These are phyloP conservation scores for Sebastes glaucus DNA, from an alignment of 2,797 vertebrate genomes.

Conservation along the genomic window DNA sequence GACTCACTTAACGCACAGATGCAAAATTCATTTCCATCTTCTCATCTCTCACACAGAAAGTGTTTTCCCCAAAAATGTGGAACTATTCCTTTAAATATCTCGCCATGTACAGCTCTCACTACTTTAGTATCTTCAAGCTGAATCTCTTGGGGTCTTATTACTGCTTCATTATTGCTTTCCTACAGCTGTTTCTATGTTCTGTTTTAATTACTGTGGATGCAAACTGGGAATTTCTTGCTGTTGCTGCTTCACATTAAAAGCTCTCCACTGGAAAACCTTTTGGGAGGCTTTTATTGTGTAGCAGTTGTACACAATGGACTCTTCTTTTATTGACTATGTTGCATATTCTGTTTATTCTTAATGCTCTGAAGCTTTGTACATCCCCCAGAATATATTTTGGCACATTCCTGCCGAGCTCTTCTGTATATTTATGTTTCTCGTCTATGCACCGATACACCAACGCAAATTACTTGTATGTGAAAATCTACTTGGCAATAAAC, in stretches of 20 bases:
- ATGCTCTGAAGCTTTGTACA: background rate
- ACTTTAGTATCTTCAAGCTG: background rate
- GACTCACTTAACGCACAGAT: background rate
- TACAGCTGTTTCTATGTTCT: background rate
- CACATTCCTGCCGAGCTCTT: background rate
- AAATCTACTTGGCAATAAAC: background rate
- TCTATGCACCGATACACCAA: background rate
- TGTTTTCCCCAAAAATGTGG: background rate
- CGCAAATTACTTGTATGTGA: background rate
- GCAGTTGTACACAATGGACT: background rate
- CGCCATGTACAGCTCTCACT: background rate
- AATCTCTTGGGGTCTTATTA: background rate
- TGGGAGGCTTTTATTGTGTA: slow-evolving; percentile 11
- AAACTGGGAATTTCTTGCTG: background rate
- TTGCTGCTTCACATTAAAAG: slow-evolving; percentile 1
- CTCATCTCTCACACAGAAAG: background rate
- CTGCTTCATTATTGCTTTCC: background rate
- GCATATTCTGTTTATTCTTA: background rate
- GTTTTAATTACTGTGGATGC: background rate
- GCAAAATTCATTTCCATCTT: background rate
- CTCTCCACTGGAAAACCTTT: background rate
- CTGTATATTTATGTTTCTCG: background rate
- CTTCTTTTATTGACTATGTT: background rate
- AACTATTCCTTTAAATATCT: background rate
- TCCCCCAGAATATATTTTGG: background rate